Evolutionary conservation across 2,113 vertebrate species (phyloP), one percentile per base, ranked within the genome.

Genomic region (Hemiscyllium ocellatum): DNA sequence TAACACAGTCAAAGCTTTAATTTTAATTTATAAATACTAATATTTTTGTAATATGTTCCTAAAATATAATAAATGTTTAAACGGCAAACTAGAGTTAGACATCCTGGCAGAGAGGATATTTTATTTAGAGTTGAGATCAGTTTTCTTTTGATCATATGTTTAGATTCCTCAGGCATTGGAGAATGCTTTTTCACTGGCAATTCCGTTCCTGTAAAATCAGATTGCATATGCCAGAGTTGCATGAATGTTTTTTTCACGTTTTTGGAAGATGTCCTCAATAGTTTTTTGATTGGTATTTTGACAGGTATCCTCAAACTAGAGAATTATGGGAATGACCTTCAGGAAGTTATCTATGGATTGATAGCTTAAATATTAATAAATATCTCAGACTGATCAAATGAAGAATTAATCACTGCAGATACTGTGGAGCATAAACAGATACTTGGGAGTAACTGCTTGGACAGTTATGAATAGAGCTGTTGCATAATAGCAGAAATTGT

Each of bases 331-430:
- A 91, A 66, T 37, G 65, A 91, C 52, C 26, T 12, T 12, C 52
- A 90, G 50, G 26, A 26, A 61, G 26, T 90, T 90, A 61, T 61
- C 2, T 52, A 61, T 65, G 17, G 78, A 37, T 80, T 37, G 78
- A 83, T 83, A 20, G 89, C 61, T 91, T 91, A n/a, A 37, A 91
- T 91, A 66, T 91, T 66, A 66, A 91, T 66, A 65, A 91, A 91
- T 91, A 91, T 2, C 89, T 29, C 37, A 91, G 52, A 61, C 12
- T 89, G 24, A 56, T 89, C 50, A 52, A 2, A 91, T 91, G 37
- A 91, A 65, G 33, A 91, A 66, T 66, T 66, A 91, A 22, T 66
- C n/a, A 26, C 50, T 66, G 33, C 66, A 33, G 22, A 15, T 33
- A 61, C 8, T 90, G 50, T 61, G 52, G 89, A 6, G 33, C n/a